A percentile compares a stretch with the other conserved stretches of the same genome.
Conservation (phyloP, 1,140 invertebrate species). For the Teleopsis dalmanni region DNA sequence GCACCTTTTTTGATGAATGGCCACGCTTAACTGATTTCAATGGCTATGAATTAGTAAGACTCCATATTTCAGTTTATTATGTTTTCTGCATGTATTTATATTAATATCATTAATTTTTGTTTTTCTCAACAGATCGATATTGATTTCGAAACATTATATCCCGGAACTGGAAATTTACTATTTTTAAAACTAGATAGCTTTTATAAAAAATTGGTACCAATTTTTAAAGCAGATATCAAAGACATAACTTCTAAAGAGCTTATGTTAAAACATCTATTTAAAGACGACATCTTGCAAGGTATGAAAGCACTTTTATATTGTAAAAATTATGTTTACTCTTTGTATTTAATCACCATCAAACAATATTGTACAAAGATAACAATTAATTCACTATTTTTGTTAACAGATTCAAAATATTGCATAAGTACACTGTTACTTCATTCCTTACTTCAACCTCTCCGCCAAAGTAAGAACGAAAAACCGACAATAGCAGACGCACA, state of each 20-base stretch:
- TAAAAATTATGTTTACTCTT: too few relatives aligned
- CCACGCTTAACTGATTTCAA: too few relatives aligned
- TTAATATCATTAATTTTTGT: neutral
- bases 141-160: conserved; percentile 1
- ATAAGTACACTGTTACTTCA: neutral
- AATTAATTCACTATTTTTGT: neutral
- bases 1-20: too few relatives aligned
- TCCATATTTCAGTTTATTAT: too few relatives aligned
- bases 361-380: too few relatives aligned
- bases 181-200: neutral
- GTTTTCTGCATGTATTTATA: neutral
- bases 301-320: neutral
- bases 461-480: neutral
- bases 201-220: conserved; percentile 1
- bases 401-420: neutral
- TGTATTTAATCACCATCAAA: too few relatives aligned
- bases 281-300: neutral
- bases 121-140: neutral
- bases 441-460: neutral
- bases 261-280: conserved; percentile 1
- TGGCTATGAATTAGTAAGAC: too few relatives aligned
- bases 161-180: neutral
- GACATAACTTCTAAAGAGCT: neutral
- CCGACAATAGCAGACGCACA: neutral
- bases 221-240: neutral